Evolutionary conservation across 2,888 invertebrate species (phyloP).

Genomic region (Thyatira batis): DNA sequence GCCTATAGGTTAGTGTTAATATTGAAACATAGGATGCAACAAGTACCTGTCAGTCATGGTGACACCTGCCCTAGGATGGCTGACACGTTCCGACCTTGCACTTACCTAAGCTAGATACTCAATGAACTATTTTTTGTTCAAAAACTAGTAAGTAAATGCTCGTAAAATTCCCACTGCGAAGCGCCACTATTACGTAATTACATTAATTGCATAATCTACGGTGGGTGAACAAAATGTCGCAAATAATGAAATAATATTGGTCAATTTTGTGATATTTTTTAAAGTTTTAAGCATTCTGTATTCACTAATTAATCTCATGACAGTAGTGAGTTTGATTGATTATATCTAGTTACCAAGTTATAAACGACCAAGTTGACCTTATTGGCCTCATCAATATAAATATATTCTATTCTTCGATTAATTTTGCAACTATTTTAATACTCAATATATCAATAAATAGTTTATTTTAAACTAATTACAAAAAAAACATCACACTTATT

Average conservation of each 20-base stretch:
- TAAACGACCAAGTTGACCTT: no score
- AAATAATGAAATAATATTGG: neutral
- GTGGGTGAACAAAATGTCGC: neutral
- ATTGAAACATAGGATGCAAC: slow-evolving; percentile 13
- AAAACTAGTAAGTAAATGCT: neutral
- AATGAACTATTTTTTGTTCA: slow-evolving; percentile 1
- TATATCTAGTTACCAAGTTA: no score
- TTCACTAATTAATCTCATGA: neutral
- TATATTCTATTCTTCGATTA: no score
- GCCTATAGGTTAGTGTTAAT: no score
- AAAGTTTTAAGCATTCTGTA: neutral
- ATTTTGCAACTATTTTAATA: no score
- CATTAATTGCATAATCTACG: slow-evolving; percentile 13
- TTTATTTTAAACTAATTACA: no score
- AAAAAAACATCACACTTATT: neutral
- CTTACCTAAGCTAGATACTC: neutral
- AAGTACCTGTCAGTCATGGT: slow-evolving; percentile 8
- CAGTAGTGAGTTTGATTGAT: neutral
- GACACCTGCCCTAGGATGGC: slow-evolving; percentile 8
- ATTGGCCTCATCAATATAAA: no score
- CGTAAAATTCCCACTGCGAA: neutral
- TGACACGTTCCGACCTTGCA: slow-evolving; percentile 18
- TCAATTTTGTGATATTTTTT: neutral
- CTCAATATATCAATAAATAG: no score
- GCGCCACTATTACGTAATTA: slow-evolving; percentile 8